Conservation (phyloP, 2,113 vertebrate species). For the Pao palembangensis region DNA sequence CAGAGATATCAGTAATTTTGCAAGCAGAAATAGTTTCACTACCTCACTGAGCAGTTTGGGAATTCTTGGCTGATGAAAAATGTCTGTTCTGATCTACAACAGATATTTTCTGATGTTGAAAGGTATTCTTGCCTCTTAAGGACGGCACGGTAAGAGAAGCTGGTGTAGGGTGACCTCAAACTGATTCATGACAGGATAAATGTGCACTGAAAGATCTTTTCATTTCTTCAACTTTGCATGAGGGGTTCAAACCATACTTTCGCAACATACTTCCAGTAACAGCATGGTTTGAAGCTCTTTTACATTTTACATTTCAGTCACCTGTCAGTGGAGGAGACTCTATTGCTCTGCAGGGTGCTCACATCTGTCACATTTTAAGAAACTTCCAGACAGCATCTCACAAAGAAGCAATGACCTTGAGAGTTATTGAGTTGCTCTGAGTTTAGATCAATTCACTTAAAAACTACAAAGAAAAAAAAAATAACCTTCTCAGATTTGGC, state of each 20-base stretch:
- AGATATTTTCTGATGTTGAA: neutral
- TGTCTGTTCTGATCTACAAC: slow-evolving; percentile 8
- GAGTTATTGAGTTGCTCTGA: too few species aligned
- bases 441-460: too few species aligned
- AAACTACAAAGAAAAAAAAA: too few species aligned
- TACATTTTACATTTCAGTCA: slow-evolving; percentile 17
- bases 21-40: slow-evolving; percentile 20
- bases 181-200: too few species aligned
- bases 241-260: slow-evolving; percentile 28
- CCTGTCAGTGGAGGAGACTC: neutral
- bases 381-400: neutral
- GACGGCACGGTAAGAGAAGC: too few species aligned
- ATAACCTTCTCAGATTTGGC: too few species aligned
- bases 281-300: neutral
- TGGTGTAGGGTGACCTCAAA: too few species aligned
- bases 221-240: neutral
- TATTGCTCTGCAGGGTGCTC: neutral
- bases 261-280: slow-evolving; percentile 6
- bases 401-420: neutral
- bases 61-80: slow-evolving; percentile 13
- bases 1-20: neutral
- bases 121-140: neutral
- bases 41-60: slow-evolving; percentile 17
- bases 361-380: slow-evolving; percentile 8
- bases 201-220: too few species aligned